Conservation (phyloP, 2,797 vertebrate species). For the Melopsittacus undulatus region DNA sequence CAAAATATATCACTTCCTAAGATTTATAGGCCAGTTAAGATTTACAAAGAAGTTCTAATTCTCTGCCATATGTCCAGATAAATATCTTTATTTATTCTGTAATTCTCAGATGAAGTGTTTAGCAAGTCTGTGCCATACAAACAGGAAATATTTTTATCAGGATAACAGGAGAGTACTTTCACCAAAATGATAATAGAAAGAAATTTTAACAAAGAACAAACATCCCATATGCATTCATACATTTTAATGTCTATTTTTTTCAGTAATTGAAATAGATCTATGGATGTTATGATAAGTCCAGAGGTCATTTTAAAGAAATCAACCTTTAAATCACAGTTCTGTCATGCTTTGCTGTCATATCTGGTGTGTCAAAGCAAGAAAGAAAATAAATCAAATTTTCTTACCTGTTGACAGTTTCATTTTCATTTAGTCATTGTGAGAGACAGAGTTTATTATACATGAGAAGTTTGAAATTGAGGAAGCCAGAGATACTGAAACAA, state of each 20-base stretch:
- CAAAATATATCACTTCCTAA: not conserved
- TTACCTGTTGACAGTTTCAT: not conserved
- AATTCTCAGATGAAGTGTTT: not conserved
- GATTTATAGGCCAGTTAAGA: not conserved
- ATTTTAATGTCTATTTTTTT: not conserved
- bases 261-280: not conserved
- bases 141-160: not conserved
- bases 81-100: not conserved
- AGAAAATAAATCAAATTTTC: not conserved
- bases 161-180: not conserved
- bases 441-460: not conserved
- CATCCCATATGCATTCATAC: not conserved
- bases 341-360: not conserved
- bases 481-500: not conserved
- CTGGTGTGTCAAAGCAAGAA: not conserved
- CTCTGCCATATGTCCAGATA: not conserved
- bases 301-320: not conserved
- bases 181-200: not conserved
- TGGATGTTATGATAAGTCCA: not conserved
- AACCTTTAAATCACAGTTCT: not conserved
- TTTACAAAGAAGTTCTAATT: not conserved
- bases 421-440: not conserved
- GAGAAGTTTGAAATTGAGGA: not conserved
- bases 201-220: not conserved
- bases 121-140: not conserved